A percentile compares a stretch with the other conserved stretches of the same genome.
These are phyloP conservation scores for Acleris emargana DNA, from an alignment of 2,888 invertebrate genomes.

Conservation along the genomic window DNA sequence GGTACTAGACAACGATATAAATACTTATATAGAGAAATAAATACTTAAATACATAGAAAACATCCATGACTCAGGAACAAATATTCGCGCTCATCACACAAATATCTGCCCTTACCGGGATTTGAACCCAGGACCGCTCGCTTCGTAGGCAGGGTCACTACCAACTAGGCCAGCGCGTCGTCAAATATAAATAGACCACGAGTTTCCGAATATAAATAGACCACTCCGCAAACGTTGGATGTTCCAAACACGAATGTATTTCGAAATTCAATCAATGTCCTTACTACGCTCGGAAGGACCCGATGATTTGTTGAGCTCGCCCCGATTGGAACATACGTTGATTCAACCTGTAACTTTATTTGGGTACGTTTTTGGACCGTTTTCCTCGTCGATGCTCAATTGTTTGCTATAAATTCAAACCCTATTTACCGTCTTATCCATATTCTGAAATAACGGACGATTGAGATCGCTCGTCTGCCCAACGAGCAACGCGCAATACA, in stretches of 20 bases:
- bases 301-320: constrained; percentile 23
- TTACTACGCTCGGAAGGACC: constrained; percentile 10
- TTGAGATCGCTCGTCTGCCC: too few relatives aligned
- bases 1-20: too few relatives aligned
- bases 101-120: too few relatives aligned
- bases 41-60: too few relatives aligned
- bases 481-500: too few relatives aligned
- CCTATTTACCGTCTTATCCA: not conserved
- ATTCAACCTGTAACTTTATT: constrained; percentile 20
- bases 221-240: constrained; percentile 7
- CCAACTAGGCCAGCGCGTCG: too few relatives aligned
- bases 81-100: too few relatives aligned
- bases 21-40: too few relatives aligned
- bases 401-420: constrained; percentile 3
- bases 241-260: constrained; percentile 6
- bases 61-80: too few relatives aligned
- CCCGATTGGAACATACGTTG: constrained; percentile 12
- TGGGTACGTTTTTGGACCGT: constrained; percentile 2
- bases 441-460: not conserved
- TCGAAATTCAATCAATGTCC: constrained; percentile 32
- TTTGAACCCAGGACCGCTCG: too few relatives aligned
- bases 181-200: too few relatives aligned
- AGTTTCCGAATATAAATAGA: constrained; percentile 26
- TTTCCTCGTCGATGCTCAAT: constrained; percentile 4
- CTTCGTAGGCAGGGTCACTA: too few relatives aligned